phyloP scores from a whole-genome alignment of 2,888 invertebrate species.

The Apotomis capreana region DNA sequence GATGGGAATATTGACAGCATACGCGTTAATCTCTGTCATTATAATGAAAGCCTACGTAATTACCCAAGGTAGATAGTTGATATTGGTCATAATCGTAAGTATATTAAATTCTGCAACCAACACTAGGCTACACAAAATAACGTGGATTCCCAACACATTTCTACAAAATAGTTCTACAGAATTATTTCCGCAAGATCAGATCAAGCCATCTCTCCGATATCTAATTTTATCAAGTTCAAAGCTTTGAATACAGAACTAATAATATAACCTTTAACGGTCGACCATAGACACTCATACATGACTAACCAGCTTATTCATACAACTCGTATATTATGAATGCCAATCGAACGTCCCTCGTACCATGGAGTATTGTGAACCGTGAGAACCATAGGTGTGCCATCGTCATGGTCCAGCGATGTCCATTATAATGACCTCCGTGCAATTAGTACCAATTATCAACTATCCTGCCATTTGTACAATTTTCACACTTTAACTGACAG shows the following conservation, averaged over 20 bases:
- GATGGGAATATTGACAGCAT: background rate
- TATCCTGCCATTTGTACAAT: background rate
- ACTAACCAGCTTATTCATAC: constrained; percentile 6
- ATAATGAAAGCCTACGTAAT: background rate
- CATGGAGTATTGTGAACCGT: constrained; percentile 47
- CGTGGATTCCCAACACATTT: background rate
- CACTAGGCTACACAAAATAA: too few species aligned
- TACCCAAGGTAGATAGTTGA: background rate
- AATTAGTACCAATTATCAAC: constrained; percentile 16
- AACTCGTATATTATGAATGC: constrained; percentile 26
- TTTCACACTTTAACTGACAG: constrained; percentile 15
- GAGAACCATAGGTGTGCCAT: constrained; percentile 57
- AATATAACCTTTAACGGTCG: constrained; percentile 21
- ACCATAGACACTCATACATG: constrained; percentile 11
- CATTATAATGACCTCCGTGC: constrained; percentile 61
- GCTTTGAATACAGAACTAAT: constrained; percentile 2
- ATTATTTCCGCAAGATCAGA: background rate
- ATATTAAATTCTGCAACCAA: too few species aligned
- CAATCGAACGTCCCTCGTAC: constrained; percentile 28
- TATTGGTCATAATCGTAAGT: too few species aligned
- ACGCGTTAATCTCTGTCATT: background rate
- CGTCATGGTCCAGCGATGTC: constrained; percentile 50
- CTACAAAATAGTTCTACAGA: background rate
- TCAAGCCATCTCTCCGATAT: background rate
- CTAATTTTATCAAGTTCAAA: background rate